Conservation (phyloP, 1,140 invertebrate species). For the Lordiphosa mommai region DNA sequence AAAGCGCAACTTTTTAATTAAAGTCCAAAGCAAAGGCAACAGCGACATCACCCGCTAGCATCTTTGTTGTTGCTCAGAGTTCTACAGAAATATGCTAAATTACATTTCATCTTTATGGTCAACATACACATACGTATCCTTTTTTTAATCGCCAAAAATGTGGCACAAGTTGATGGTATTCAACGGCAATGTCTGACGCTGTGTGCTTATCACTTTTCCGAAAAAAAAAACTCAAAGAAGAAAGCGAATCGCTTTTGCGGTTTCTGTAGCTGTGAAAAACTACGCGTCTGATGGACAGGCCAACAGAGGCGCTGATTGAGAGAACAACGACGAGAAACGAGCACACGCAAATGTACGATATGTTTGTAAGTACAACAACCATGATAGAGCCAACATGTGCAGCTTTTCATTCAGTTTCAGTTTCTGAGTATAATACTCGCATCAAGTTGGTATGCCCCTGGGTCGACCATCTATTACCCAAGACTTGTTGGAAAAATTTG, state of each 20-base stretch:
- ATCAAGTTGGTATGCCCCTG: too few relatives aligned
- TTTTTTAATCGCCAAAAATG: constrained; percentile 53
- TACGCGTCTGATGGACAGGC: constrained; percentile 16
- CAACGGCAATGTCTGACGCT: constrained; percentile 29
- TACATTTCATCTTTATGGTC: constrained; percentile 66
- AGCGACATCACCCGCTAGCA: constrained; percentile 39
- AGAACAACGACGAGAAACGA: constrained; percentile 31
- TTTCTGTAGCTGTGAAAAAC: constrained; percentile 24
- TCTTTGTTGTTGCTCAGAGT: constrained; percentile 21
- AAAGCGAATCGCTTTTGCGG: constrained; percentile 11
- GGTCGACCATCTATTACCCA: too few relatives aligned
- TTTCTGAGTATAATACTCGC: background rate
- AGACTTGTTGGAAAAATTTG: too few relatives aligned
- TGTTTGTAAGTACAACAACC: too few relatives aligned
- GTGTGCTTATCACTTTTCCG: constrained; percentile 25
- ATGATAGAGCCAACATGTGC: background rate
- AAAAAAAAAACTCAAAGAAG: background rate
- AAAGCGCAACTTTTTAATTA: constrained; percentile 74
- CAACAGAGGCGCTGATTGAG: constrained; percentile 43
- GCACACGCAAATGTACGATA: constrained; percentile 21
- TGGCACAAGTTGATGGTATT: constrained; percentile 41
- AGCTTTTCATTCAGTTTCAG: constrained; percentile 5
- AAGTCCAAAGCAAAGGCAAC: constrained; percentile 54
- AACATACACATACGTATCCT: constrained; percentile 24
- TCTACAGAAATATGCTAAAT: constrained; percentile 56